Conservation (phyloP, 2,113 vertebrate genomes). For the Theristicus caerulescens region DNA sequence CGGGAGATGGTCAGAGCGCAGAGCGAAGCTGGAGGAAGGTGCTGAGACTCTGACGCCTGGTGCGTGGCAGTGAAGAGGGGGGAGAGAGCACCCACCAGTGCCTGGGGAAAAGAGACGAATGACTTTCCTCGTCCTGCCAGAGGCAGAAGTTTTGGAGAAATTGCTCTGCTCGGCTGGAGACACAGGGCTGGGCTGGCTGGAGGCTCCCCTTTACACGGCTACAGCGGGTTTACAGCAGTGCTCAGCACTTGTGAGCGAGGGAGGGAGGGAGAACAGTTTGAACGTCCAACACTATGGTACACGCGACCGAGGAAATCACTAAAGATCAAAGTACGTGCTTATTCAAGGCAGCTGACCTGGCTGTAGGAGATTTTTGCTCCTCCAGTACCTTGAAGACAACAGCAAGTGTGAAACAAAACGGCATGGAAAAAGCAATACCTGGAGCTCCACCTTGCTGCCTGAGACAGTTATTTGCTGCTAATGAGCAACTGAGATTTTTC, state of each 20-base stretch:
- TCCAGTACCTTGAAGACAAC: not conserved
- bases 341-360: not conserved
- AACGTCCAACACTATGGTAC: not conserved
- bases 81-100: not conserved
- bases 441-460: not conserved
- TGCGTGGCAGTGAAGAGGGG: rapidly evolving
- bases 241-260: not conserved
- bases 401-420: not conserved
- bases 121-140: not conserved
- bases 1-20: not conserved
- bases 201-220: not conserved
- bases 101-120: not conserved
- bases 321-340: not conserved
- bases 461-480: not conserved
- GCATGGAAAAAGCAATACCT: not conserved
- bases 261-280: not conserved
- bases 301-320: not conserved
- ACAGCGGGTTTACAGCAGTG: rapidly evolving
- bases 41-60: not conserved
- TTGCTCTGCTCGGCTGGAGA: not conserved
- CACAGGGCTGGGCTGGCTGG: not conserved
- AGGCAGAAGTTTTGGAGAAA: not conserved
- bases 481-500: not conserved
- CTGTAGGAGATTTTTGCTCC: not conserved
- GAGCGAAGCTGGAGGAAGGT: not conserved